Percentiles rank a stretch among this genome's conserved stretches.
These are phyloP conservation scores for Netelia fuscicornis DNA, from an alignment of 2,888 invertebrate genomes.

Conservation along the genomic window DNA sequence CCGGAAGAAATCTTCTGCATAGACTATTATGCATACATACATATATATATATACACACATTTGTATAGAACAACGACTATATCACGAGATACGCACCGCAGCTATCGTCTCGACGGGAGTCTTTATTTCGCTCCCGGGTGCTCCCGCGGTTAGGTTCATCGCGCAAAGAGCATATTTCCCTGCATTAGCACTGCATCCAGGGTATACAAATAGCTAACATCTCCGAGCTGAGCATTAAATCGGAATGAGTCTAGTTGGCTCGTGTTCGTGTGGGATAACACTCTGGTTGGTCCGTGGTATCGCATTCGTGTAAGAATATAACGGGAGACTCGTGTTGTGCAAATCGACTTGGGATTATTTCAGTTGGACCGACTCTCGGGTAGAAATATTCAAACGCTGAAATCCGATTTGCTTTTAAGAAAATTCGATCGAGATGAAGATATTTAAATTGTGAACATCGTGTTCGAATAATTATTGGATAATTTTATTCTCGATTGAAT, in stretches of 20 bases:
- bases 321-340: too few relatives aligned
- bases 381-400: too few relatives aligned
- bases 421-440: too few relatives aligned
- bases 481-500: too few relatives aligned
- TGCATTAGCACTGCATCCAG: conserved; percentile 37
- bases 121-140: conserved; percentile 34
- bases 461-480: too few relatives aligned
- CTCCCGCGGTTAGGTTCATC: conserved; percentile 33
- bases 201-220: conserved; percentile 42
- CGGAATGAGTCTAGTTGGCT: conserved; percentile 45
- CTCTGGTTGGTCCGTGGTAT: neutral
- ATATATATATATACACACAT: conserved; percentile 1
- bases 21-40: neutral
- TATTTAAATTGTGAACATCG: too few relatives aligned
- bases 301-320: too few relatives aligned
- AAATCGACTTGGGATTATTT: too few relatives aligned
- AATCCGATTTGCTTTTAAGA: too few relatives aligned
- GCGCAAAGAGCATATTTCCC: conserved; percentile 51
- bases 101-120: conserved; percentile 53
- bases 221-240: conserved; percentile 43
- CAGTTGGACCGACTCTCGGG: too few relatives aligned
- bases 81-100: neutral
- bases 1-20: conserved; percentile 45
- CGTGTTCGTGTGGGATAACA: conserved; percentile 9
- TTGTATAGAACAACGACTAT: neutral